A percentile compares a stretch with the other conserved stretches of the same genome.
phyloP scores from a whole-genome alignment of 2,113 vertebrate species.

The Chinchilla lanigera region DNA sequence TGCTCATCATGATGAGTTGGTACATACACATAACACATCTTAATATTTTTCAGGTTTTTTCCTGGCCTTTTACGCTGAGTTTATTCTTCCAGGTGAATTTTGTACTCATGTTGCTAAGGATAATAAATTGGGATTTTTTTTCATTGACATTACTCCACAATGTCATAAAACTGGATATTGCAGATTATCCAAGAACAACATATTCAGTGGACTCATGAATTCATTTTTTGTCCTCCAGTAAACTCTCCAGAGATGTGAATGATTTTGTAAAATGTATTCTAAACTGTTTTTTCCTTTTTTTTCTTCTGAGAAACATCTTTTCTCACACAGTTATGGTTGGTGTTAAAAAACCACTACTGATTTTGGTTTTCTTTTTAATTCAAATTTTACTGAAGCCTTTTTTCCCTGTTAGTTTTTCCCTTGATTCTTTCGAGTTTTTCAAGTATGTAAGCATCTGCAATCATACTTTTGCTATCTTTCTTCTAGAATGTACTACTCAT shows the following conservation, averaged over 20 bases:
- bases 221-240: neutral
- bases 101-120: neutral
- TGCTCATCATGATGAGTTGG: neutral
- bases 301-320: neutral
- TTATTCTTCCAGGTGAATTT: slow-evolving; percentile 59
- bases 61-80: neutral
- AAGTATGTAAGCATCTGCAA: neutral
- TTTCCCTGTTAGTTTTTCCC: neutral
- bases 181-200: neutral
- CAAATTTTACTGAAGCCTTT: neutral
- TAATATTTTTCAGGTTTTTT: slow-evolving; percentile 41
- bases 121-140: slow-evolving; percentile 49
- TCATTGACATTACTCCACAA: neutral
- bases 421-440: slow-evolving; percentile 27
- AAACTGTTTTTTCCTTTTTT: slow-evolving; percentile 26
- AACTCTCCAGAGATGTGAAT: neutral
- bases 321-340: neutral
- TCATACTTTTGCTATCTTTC: neutral
- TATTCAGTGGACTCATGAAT: neutral
- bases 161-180: neutral
- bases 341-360: slow-evolving; percentile 14
- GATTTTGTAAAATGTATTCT: slow-evolving; percentile 26
- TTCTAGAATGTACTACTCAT: neutral
- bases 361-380: neutral
- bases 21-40: neutral